Evolutionary conservation across 2,113 vertebrate genomes (phyloP).

Genomic region (Elaphurus davidianus): DNA sequence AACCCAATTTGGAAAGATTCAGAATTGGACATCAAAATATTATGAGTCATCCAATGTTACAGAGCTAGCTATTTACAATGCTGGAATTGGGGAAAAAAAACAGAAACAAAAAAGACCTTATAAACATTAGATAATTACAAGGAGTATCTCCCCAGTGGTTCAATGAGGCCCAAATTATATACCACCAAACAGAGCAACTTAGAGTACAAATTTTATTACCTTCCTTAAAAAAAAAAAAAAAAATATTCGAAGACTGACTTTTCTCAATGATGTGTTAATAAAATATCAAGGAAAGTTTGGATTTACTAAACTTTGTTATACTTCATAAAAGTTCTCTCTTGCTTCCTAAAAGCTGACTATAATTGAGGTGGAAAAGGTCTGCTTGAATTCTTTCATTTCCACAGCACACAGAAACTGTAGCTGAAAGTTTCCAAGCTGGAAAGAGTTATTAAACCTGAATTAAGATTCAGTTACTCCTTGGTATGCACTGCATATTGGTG

Average conservation of each 20-base stretch:
- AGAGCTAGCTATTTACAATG: neutral
- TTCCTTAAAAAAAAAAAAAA: neutral
- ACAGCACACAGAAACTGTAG: neutral
- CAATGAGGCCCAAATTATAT: neutral
- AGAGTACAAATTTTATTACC: neutral
- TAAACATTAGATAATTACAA: neutral
- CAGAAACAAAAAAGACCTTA: neutral
- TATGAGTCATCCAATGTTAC: neutral
- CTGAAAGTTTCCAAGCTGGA: neutral
- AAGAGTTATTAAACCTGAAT: neutral
- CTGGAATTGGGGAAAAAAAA: neutral
- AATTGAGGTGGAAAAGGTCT: slow-evolving; percentile 26
- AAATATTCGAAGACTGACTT: neutral
- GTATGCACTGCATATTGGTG: neutral
- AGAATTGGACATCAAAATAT: neutral
- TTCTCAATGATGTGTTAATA: slow-evolving; percentile 25
- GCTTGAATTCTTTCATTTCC: neutral
- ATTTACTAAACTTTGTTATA: neutral
- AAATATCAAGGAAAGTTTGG: neutral
- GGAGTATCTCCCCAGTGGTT: neutral
- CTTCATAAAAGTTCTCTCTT: slow-evolving; percentile 3
- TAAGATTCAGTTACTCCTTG: neutral
- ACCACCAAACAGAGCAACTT: neutral
- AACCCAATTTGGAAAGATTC: slow-evolving; percentile 29
- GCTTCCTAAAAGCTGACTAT: neutral